Percentiles rank a stretch among this genome's conserved stretches.
Evolutionary conservation across 2,113 vertebrate genomes (phyloP).

Genomic region (Cyprinus carpio): DNA sequence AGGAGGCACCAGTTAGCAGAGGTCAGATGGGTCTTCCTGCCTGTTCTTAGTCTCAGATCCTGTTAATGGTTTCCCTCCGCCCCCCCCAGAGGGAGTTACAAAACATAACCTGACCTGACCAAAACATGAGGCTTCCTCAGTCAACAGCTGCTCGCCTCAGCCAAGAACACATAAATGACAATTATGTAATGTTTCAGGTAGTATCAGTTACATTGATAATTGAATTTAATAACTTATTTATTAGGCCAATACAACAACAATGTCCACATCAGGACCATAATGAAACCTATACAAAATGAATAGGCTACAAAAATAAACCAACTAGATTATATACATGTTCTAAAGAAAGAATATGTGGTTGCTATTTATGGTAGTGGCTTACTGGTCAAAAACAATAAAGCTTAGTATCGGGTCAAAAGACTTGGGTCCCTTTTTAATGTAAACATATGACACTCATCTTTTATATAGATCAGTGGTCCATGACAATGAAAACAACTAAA

Average conservation of each 20-base stretch:
- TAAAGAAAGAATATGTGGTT: neutral
- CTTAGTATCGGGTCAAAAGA: neutral
- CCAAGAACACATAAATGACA: constrained; percentile 33
- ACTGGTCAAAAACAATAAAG: neutral
- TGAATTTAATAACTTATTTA: neutral
- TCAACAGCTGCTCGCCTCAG: constrained; percentile 22
- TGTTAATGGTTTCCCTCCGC: neutral
- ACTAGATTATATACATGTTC: neutral
- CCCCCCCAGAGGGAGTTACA: constrained; percentile 9
- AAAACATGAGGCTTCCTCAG: constrained; percentile 35
- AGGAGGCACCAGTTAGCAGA: neutral
- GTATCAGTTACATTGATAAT: constrained; percentile 13
- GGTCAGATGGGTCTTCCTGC: neutral
- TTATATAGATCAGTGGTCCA: neutral
- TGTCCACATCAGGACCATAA: neutral
- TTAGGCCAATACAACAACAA: neutral
- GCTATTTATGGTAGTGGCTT: neutral
- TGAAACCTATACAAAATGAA: neutral
- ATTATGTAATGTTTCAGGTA: constrained; percentile 34
- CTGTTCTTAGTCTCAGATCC: neutral
- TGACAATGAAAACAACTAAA: neutral
- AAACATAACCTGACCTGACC: constrained; percentile 27
- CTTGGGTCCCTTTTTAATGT: neutral
- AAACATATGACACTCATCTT: neutral
- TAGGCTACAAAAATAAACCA: neutral